Conservation (phyloP, 2,113 vertebrate genomes). For the Tauraco erythrolophus region DNA sequence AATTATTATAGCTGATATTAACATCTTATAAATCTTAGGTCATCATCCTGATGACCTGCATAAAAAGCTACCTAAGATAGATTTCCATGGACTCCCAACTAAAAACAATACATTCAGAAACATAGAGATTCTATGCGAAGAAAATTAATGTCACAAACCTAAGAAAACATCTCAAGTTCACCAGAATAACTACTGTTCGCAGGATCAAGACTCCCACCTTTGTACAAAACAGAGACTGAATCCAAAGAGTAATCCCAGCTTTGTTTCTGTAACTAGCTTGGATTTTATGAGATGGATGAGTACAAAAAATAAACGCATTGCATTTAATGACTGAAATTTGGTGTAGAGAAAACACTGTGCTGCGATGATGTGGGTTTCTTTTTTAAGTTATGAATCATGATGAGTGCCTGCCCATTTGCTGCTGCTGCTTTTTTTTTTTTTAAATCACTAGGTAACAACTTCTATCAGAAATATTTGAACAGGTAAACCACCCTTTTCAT, state of each 20-base stretch:
- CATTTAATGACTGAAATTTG: background rate
- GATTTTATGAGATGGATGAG: background rate
- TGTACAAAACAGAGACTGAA: background rate
- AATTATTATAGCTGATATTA: background rate
- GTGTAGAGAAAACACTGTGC: background rate
- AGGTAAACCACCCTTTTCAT: background rate
- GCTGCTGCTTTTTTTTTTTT: background rate
- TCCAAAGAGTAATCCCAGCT: background rate
- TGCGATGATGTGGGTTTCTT: background rate
- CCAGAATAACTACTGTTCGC: background rate
- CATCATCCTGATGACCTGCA: background rate
- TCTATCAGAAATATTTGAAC: background rate
- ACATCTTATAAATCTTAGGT: background rate
- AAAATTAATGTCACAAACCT: background rate
- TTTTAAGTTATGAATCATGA: constrained; percentile 19
- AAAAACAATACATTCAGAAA: background rate
- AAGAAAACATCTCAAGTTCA: background rate
- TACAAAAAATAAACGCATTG: background rate
- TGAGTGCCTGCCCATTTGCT: constrained; percentile 1
- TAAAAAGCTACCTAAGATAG: background rate
- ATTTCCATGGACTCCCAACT: background rate
- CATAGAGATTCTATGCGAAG: background rate
- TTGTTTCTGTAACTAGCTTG: background rate
- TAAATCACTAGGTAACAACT: background rate
- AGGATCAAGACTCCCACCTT: background rate